Percentiles rank a stretch among this genome's conserved stretches.
Conservation (phyloP, 2,797 vertebrate genomes). For the Helicolenus hilgendorfi region DNA sequence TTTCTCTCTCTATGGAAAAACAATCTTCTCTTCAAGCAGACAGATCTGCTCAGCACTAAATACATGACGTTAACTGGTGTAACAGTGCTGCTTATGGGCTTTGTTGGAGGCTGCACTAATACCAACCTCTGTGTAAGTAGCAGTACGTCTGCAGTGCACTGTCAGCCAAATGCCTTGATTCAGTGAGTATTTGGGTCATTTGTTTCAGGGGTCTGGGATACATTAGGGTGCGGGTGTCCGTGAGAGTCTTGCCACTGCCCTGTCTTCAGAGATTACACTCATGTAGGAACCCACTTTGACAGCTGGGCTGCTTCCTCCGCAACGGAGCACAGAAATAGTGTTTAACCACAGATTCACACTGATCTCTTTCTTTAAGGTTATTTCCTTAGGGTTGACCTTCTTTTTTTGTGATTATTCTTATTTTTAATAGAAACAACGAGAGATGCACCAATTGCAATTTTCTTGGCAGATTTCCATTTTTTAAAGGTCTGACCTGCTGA, state of each 20-base stretch:
- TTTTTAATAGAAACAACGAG: no score
- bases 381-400: neutral
- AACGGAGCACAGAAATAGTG: constrained; percentile 53
- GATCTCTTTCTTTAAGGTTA: neutral
- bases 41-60: constrained; percentile 28
- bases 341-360: constrained; percentile 18
- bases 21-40: constrained; percentile 3
- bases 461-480: no score
- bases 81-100: constrained; percentile 50
- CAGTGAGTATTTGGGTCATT: constrained; percentile 85
- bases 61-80: constrained; percentile 26
- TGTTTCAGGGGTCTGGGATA: constrained; percentile 80
- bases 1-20: constrained; percentile 6
- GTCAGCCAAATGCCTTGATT: constrained; percentile 70
- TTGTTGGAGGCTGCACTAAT: constrained; percentile 46
- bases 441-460: no score
- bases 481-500: no score
- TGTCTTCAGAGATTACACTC: constrained; percentile 79
- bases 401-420: neutral
- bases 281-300: constrained; percentile 65
- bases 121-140: constrained; percentile 59
- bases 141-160: constrained; percentile 62
- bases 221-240: constrained; percentile 80
- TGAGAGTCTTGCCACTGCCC: constrained; percentile 76
- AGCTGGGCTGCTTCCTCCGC: constrained; percentile 71